These are phyloP conservation scores for Mythimna pallens DNA, from an alignment of 2,888 invertebrate species.

Conservation along the genomic window DNA sequence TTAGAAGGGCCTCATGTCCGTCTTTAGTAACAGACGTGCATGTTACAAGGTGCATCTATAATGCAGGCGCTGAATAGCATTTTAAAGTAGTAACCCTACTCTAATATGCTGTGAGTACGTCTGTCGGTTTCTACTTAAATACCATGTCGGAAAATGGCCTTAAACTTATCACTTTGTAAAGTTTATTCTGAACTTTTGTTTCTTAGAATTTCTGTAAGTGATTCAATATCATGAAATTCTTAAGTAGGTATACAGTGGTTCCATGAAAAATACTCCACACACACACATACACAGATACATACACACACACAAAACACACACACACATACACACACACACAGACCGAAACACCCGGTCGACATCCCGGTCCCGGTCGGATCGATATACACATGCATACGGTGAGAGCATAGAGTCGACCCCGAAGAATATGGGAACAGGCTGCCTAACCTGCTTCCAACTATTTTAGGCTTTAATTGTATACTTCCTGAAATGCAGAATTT, in stretches of 20 bases:
- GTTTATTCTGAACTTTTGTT: neutral
- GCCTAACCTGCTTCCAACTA: too few species aligned
- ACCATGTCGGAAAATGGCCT: neutral
- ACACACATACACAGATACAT: too few species aligned
- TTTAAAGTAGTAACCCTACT: neutral
- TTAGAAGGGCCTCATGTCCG: neutral
- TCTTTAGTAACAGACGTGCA: slow-evolving; percentile 1
- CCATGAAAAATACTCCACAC: too few species aligned
- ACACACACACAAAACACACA: too few species aligned
- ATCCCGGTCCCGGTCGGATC: too few species aligned
- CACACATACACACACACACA: too few species aligned
- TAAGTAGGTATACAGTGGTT: neutral
- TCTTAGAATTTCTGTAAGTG: neutral
- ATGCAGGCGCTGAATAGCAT: slow-evolving; percentile 5
- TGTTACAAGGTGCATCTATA: slow-evolving; percentile 4
- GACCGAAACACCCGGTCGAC: too few species aligned
- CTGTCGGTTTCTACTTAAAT: neutral
- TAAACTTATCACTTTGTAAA: slow-evolving; percentile 15
- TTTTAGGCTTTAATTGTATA: too few species aligned
- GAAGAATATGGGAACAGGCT: too few species aligned
- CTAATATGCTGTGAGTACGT: neutral
- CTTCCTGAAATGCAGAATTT: too few species aligned
- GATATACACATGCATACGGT: too few species aligned
- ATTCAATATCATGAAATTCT: neutral
- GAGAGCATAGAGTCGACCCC: too few species aligned